phyloP scores from a whole-genome alignment of 1,140 invertebrate species.

The Scaptomyza hsui region DNA sequence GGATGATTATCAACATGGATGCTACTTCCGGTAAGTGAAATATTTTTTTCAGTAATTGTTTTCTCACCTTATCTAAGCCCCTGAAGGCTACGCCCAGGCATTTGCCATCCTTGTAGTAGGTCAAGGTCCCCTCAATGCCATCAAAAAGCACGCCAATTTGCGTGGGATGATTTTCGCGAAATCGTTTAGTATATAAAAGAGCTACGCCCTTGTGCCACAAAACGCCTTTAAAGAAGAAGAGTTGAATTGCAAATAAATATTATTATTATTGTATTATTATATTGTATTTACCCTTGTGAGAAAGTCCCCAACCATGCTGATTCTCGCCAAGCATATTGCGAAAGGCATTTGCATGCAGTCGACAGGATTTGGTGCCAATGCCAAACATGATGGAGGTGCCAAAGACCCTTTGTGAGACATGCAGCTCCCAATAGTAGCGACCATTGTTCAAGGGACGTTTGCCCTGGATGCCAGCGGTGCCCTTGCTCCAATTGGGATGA shows the following conservation, averaged over 20 bases:
- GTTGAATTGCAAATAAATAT: too few relatives aligned
- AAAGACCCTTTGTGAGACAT: constrained; percentile 88
- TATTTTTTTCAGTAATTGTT: too few relatives aligned
- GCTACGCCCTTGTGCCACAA: constrained; percentile 88
- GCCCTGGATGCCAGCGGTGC: constrained; percentile 89
- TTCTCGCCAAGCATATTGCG: constrained; percentile 90
- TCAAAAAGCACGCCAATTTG: constrained; percentile 89
- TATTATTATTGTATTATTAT: not conserved
- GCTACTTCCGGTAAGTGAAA: too few relatives aligned
- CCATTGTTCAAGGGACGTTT: constrained; percentile 87
- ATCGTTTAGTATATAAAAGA: constrained; percentile 88
- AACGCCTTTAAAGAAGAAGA: constrained; percentile 74
- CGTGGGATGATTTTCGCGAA: constrained; percentile 88
- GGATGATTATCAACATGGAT: too few relatives aligned
- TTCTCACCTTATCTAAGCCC: constrained; percentile 85
- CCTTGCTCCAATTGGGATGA: constrained; percentile 91
- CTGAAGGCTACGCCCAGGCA: constrained; percentile 87
- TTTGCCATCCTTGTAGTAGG: constrained; percentile 89
- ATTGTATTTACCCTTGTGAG: constrained; percentile 86
- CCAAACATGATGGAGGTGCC: constrained; percentile 93
- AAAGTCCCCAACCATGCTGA: constrained; percentile 89
- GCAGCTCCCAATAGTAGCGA: constrained; percentile 89
- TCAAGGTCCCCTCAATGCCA: constrained; percentile 88
- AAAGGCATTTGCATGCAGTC: constrained; percentile 88
- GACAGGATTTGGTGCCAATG: constrained; percentile 87